These are phyloP conservation scores for Prinia subflava DNA, from an alignment of 2,113 vertebrate species.

Conservation along the genomic window DNA sequence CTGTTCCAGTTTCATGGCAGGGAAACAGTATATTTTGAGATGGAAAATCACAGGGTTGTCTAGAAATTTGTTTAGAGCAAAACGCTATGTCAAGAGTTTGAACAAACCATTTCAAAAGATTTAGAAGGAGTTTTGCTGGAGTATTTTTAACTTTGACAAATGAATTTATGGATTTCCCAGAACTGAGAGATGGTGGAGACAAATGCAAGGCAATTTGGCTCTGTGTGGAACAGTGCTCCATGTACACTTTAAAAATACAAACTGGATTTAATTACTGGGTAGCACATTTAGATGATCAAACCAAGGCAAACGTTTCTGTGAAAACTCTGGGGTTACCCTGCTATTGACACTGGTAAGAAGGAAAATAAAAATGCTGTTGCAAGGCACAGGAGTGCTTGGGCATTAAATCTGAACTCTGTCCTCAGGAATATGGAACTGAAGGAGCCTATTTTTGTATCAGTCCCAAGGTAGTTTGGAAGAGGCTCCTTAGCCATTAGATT, in stretches of 20 bases:
- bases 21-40: constrained; percentile 64
- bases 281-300: neutral
- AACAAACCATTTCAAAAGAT: constrained; percentile 38
- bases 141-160: constrained; percentile 59
- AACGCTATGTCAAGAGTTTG: constrained; percentile 57
- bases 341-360: neutral
- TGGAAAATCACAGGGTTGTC: constrained; percentile 54
- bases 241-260: constrained; percentile 16
- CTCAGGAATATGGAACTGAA: neutral
- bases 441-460: neutral
- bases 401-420: neutral
- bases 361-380: neutral
- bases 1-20: constrained; percentile 67
- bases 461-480: neutral
- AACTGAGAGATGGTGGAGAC: neutral
- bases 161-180: constrained; percentile 43
- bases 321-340: constrained; percentile 20
- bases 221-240: neutral
- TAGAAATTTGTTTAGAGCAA: constrained; percentile 69
- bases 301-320: neutral
- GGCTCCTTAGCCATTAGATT: neutral
- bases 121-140: constrained; percentile 7
- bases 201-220: neutral
- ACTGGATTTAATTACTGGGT: constrained; percentile 28
- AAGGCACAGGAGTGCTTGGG: neutral